These are phyloP conservation scores for Origma solitaria DNA, from an alignment of 2,113 vertebrate genomes.

Conservation along the genomic window DNA sequence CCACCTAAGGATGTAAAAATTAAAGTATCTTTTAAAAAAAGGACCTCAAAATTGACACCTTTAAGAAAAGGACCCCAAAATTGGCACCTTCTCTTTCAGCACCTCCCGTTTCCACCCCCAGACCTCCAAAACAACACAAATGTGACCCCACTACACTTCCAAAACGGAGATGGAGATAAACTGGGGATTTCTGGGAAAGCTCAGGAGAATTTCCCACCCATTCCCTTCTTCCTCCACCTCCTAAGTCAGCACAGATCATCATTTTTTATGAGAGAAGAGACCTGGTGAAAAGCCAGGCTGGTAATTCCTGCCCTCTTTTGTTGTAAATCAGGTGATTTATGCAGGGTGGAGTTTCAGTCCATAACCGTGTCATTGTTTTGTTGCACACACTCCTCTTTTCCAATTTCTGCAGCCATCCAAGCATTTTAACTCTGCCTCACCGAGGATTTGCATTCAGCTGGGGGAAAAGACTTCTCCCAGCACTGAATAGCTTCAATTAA, in stretches of 20 bases:
- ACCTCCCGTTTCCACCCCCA: background rate
- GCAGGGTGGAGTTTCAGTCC: background rate
- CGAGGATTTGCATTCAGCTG: background rate
- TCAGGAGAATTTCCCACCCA: fast-evolving
- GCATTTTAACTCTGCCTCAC: background rate
- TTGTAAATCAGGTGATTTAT: background rate
- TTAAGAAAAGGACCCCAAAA: too few relatives aligned
- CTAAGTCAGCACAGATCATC: background rate
- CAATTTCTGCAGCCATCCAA: background rate
- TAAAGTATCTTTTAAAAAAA: background rate
- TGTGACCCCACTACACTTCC: fast-evolving
- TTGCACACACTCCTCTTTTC: background rate
- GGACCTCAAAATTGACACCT: too few relatives aligned
- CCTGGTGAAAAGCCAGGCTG: background rate
- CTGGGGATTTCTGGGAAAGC: background rate
- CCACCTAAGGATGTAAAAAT: background rate
- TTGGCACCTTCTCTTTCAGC: background rate
- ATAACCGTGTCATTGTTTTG: background rate
- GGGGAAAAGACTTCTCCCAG: background rate
- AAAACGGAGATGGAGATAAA: background rate
- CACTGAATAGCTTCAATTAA: background rate
- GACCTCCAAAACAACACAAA: background rate
- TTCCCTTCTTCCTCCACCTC: background rate
- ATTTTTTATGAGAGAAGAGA: background rate
- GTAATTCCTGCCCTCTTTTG: background rate